These are phyloP conservation scores for Cinara cedri DNA, from an alignment of 2,888 invertebrate species.

Conservation along the genomic window DNA sequence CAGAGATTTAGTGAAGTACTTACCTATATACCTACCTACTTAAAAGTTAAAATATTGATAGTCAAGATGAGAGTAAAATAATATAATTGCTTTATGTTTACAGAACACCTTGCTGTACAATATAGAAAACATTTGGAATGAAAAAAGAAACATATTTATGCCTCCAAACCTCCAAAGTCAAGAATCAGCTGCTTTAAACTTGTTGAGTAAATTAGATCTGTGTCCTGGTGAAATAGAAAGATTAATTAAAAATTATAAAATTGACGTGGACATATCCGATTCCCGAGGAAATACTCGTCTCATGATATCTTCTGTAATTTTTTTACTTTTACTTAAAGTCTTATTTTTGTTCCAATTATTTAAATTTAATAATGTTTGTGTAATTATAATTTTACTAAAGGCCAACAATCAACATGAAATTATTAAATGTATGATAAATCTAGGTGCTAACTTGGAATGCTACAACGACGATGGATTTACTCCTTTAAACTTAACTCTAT, in stretches of 20 bases:
- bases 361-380: neutral
- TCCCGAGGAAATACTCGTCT: constrained; percentile 67
- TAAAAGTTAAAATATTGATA: neutral
- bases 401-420: constrained; percentile 63
- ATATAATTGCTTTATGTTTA: neutral
- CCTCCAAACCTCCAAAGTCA: neutral
- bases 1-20: constrained; percentile 35
- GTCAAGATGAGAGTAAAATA: neutral
- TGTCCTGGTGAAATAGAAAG: constrained; percentile 56
- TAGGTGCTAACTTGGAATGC: constrained; percentile 66
- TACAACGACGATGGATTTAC: constrained; percentile 68
- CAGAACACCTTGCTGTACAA: constrained; percentile 24
- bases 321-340: neutral
- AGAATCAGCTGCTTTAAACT: constrained; percentile 7
- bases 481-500: constrained; percentile 60
- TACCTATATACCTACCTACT: too few species aligned
- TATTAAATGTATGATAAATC: constrained; percentile 64
- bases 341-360: neutral
- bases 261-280: constrained; percentile 67
- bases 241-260: constrained; percentile 63
- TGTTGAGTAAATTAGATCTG: constrained; percentile 25
- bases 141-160: constrained; percentile 26
- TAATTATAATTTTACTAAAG: constrained; percentile 26
- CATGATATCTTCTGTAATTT: constrained; percentile 64
- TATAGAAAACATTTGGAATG: constrained; percentile 36